Evolutionary conservation across 2,888 invertebrate species (phyloP).

Genomic region (Smittia sp.): DNA sequence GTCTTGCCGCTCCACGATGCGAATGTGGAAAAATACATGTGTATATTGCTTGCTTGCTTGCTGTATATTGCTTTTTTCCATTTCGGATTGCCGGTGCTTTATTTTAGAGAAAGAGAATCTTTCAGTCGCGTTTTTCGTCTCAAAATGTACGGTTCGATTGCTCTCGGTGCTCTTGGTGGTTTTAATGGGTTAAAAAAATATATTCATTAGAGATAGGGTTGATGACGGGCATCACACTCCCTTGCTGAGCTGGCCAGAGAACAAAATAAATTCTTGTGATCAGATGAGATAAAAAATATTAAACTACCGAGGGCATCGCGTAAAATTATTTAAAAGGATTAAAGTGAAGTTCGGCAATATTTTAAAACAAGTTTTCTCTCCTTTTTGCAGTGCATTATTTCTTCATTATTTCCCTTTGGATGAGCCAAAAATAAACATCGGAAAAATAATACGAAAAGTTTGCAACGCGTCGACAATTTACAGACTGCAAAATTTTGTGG

Average conservation of each 20-base stretch:
- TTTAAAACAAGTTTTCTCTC: neutral
- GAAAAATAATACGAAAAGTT: neutral
- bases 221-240: neutral
- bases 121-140: slow-evolving; percentile 43
- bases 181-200: slow-evolving; percentile 23
- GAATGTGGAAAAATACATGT: slow-evolving; percentile 21
- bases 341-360: no score
- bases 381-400: slow-evolving; percentile 18
- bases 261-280: neutral
- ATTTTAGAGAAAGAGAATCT: slow-evolving; percentile 17
- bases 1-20: neutral
- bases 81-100: slow-evolving; percentile 19
- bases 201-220: neutral
- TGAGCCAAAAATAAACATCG: neutral
- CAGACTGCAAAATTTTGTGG: no score
- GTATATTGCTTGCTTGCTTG: slow-evolving; percentile 10
- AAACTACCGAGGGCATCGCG: neutral
- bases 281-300: neutral
- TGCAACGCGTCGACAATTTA: neutral
- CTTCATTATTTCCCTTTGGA: slow-evolving; percentile 37
- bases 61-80: slow-evolving; percentile 17
- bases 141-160: slow-evolving; percentile 44
- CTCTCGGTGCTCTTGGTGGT: slow-evolving; percentile 29
- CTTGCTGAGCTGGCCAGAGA: no score
- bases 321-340: neutral